Conservation (phyloP, 2,888 invertebrate genomes). For the Hydrotaea cyrtoneurina region DNA sequence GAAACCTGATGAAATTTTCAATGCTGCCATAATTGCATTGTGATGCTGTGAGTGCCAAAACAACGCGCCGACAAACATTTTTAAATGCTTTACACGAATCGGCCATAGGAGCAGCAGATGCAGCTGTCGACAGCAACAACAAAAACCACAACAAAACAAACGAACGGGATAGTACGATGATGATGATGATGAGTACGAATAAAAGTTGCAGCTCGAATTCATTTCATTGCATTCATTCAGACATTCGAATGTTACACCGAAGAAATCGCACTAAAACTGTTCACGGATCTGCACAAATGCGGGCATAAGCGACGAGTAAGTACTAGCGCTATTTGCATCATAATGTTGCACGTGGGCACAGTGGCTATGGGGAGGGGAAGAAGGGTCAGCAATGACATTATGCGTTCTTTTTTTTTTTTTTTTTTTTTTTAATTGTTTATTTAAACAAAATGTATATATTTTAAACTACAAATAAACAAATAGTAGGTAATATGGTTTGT, state of each 20-base stretch:
- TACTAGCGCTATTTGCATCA: not conserved
- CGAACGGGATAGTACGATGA: not conserved
- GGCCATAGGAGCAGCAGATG: not conserved
- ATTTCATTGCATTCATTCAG: not conserved
- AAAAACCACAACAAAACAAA: not conserved
- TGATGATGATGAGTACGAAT: not conserved
- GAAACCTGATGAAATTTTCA: slow-evolving; percentile 16
- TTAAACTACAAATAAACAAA: too few species aligned
- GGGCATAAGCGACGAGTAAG: not conserved
- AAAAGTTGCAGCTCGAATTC: not conserved
- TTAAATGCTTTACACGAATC: slow-evolving; percentile 26
- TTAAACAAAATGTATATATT: too few species aligned
- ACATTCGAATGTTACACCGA: not conserved
- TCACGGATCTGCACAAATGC: not conserved
- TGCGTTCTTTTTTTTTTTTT: too few species aligned
- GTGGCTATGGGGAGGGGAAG: too few species aligned
- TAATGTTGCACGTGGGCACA: not conserved
- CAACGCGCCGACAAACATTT: not conserved
- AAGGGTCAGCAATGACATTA: too few species aligned
- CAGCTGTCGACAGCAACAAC: too few species aligned
- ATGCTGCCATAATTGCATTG: slow-evolving; percentile 16
- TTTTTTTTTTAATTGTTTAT: too few species aligned
- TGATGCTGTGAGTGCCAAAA: not conserved
- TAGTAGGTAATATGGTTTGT: too few species aligned
- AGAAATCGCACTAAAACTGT: not conserved